Conservation (phyloP, 2,888 invertebrate genomes). For the Caenorhabditis afra region DNA sequence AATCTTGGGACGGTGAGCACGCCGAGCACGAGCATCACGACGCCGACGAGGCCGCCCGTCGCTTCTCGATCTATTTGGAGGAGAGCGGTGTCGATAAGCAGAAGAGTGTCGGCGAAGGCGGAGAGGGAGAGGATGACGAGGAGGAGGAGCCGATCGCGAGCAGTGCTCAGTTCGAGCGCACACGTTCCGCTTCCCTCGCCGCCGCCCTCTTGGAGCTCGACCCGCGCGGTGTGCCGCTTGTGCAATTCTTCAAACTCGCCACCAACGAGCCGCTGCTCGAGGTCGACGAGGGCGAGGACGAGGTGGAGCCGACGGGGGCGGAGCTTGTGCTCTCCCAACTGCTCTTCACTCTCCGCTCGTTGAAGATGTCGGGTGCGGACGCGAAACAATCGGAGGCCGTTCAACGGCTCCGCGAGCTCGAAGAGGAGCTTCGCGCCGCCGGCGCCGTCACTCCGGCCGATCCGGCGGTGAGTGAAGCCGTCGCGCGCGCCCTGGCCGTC, state of each 20-base stretch:
- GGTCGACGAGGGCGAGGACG: constrained; percentile 62
- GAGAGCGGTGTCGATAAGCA: constrained; percentile 28
- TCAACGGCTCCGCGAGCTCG: constrained; percentile 75
- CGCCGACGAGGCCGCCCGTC: constrained; percentile 42
- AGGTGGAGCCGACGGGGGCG: constrained; percentile 62
- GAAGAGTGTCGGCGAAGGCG: too few species aligned
- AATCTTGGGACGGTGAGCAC: constrained; percentile 72
- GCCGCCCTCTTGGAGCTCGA: constrained; percentile 69
- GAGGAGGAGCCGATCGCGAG: constrained; percentile 71
- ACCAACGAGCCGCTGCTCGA: constrained; percentile 60
- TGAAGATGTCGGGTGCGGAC: constrained; percentile 67
- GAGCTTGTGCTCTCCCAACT: constrained; percentile 65
- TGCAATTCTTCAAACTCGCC: constrained; percentile 68
- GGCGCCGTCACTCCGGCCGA: constrained; percentile 77
- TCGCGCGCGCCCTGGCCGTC: constrained; percentile 74
- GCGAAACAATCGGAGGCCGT: constrained; percentile 70
- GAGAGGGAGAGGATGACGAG: constrained; percentile 26
- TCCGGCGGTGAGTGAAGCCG: constrained; percentile 74
- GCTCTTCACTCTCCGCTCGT: constrained; percentile 64
- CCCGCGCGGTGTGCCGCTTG: constrained; percentile 66
- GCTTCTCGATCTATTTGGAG: constrained; percentile 51
- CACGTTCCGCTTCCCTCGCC: constrained; percentile 68
- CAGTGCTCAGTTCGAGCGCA: constrained; percentile 69
- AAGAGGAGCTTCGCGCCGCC: constrained; percentile 74
- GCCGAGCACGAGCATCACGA: constrained; percentile 63